Evolutionary conservation across 2,113 vertebrate genomes (phyloP), one percentile per base, ranked within the genome.

Genomic region (Microtus oregoni): DNA sequence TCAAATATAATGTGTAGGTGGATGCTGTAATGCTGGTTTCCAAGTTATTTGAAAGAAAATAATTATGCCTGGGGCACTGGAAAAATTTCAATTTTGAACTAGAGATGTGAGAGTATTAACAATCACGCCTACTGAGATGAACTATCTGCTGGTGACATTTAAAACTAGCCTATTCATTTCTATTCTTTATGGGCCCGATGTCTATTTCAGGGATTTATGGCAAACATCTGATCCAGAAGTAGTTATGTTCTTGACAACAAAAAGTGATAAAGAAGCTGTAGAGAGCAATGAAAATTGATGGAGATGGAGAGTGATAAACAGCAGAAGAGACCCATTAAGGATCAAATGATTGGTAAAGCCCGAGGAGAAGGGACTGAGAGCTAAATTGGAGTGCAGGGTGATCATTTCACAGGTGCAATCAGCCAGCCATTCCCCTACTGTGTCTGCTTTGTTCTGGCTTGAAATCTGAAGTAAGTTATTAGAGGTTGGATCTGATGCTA

Each of bases 241-340:
- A 98, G 98, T 98, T 98, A 98, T 98, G 98, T 87, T 97, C 98
- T 98, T 98, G 98, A 98, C 98, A 98, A 98, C 98, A 98, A 96
- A 96, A 98, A 98, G 97, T 97, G 98, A 98, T 98, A 98, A 98
- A 98, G 97, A 98, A 98, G 97, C 97, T 97, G 95, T 94, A 93
- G 97, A 98, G 96, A 97, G 97, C 98, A 98, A 98, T 98, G 98
- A 98, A 98, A 98, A 98, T 98, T 98, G 98, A 98, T 98, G 97
- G 97, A 86, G 86, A 97, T 61, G 96, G 96, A 97, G 96, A 98
- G 91, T 96, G 97, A 98, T 98, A 98, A 98, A 98, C 94, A 98
- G 96, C 95, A 79, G 78, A 98, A 98, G 92, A 97, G 97, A 97
- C 92, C 96, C 94, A 97, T 98, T 98, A 98, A 0, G 89, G 96